Conservation (phyloP, 1,140 invertebrate species). For the Habropoda laboriosa region DNA sequence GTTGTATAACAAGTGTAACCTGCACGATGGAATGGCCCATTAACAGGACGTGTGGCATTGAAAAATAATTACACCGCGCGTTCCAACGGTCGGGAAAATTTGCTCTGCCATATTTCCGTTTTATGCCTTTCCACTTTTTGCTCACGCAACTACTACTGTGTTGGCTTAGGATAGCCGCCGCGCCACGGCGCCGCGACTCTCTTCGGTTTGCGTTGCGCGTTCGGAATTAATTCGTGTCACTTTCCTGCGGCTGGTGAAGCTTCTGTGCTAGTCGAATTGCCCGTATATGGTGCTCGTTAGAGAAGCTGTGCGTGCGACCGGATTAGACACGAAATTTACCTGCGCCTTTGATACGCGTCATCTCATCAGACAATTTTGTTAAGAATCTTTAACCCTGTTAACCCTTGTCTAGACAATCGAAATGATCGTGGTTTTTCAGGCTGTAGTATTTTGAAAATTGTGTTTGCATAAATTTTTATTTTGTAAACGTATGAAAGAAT, state of each 20-base stretch:
- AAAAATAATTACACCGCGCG: conserved; percentile 55
- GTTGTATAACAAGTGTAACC: conserved; percentile 66
- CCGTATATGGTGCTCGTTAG: conserved; percentile 3
- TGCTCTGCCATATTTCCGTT: conserved; percentile 11
- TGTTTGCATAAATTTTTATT: too few species aligned
- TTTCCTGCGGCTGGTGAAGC: neutral
- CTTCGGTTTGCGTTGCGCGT: neutral
- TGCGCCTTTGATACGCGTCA: too few species aligned
- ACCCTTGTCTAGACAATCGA: too few species aligned
- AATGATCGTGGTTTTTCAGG: too few species aligned
- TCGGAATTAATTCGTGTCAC: conserved; percentile 24
- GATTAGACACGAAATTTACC: neutral
- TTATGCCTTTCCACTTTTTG: conserved; percentile 11
- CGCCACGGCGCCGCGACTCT: neutral
- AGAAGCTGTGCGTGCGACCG: neutral
- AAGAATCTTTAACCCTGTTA: too few species aligned
- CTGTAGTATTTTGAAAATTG: too few species aligned
- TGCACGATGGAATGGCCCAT: conserved; percentile 21
- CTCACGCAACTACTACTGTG: neutral
- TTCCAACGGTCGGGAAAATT: conserved; percentile 47
- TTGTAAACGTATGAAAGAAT: too few species aligned
- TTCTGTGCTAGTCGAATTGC: neutral
- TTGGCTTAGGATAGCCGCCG: conserved; percentile 2
- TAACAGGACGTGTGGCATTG: conserved; percentile 56
- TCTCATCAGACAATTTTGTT: too few species aligned